Base-by-base conservation (phyloP, 2,888 invertebrate species). In the Drosophila cognata region DNA sequence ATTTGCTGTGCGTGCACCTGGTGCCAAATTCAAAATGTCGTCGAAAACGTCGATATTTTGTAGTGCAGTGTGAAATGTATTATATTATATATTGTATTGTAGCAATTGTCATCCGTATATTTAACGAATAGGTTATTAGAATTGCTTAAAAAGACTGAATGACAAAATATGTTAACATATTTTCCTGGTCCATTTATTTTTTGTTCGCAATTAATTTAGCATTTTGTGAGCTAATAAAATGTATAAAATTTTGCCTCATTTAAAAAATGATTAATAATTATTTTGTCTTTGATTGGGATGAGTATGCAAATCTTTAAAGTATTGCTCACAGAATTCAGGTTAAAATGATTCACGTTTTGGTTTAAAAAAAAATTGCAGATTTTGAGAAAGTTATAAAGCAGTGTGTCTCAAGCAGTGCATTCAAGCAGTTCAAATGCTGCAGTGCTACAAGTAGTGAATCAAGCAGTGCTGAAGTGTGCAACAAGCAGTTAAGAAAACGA, bases 1-100 rank as follows among this genome's bases (percentile, higher is more conserved):
- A 85, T 76, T 78, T 82, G 74, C 86, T 85, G 88, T 77, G 65
- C 71, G 41, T 48, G 61, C 69, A 59, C 43, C 35, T 65, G 38
- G 46, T 64, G 52, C 57, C 48, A 63, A 63, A 68, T 43, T n/a
- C 60, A 62, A 71, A 72, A 58, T 66, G 56, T 43, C 62, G 56
- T 59, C 77, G 60, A 71, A 35, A 31, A 41, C 25, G 56, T 21
- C 25, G 46, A 50, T 64, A 18, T 68, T 80, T 61, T 67, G 69
- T 59, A 52, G 81, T 72, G 65, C 81, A 84, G 84, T 72, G 70
- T 65, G 21, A 81, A 74, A 60, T 71, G 71, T 81, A 72, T 75
- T 82, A 74, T 52, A 71, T 52, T 62, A 57, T 61, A 29, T 46
- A 46, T 48, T 62, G 58, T 77, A 80, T 67, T 67, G 21, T 65